phyloP scores from a whole-genome alignment of 2,113 vertebrate genomes.

The Oreocharis arfaki region DNA sequence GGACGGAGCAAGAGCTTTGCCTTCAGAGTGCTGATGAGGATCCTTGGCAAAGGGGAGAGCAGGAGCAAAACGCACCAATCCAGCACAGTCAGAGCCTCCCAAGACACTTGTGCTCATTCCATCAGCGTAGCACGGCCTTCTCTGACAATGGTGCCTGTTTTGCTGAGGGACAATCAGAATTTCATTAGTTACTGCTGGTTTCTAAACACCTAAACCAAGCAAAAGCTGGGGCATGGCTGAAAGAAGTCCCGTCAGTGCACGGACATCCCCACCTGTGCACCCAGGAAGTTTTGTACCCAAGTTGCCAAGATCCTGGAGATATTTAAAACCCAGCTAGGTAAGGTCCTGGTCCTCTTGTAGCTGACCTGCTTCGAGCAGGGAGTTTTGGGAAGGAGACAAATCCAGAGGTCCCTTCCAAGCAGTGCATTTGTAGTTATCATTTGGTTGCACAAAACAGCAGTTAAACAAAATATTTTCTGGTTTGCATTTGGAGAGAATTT shows the following conservation, averaged over 20 bases:
- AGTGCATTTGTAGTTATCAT: not conserved
- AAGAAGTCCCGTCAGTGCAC: not conserved
- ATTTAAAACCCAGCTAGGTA: not conserved
- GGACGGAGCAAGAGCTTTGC: not conserved
- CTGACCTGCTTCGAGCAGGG: not conserved
- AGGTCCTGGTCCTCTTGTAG: not conserved
- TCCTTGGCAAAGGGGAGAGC: not conserved
- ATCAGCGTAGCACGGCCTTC: rapidly evolving
- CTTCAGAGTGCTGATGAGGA: not conserved
- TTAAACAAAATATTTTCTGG: not conserved
- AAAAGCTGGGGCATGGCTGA: not conserved
- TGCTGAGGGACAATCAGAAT: not conserved
- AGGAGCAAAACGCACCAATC: not conserved
- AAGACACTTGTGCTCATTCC: not conserved
- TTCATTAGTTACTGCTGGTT: not conserved
- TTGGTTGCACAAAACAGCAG: not conserved
- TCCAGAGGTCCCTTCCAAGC: not conserved
- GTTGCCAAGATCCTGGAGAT: not conserved
- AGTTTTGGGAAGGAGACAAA: not conserved
- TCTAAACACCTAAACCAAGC: not conserved
- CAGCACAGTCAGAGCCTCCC: not conserved
- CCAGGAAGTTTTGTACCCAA: not conserved
- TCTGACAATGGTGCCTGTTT: not conserved
- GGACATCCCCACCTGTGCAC: not conserved
- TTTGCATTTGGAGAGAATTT: not conserved